phyloP scores from a whole-genome alignment of 2,888 invertebrate species.

The Dysmachus trigonus region DNA sequence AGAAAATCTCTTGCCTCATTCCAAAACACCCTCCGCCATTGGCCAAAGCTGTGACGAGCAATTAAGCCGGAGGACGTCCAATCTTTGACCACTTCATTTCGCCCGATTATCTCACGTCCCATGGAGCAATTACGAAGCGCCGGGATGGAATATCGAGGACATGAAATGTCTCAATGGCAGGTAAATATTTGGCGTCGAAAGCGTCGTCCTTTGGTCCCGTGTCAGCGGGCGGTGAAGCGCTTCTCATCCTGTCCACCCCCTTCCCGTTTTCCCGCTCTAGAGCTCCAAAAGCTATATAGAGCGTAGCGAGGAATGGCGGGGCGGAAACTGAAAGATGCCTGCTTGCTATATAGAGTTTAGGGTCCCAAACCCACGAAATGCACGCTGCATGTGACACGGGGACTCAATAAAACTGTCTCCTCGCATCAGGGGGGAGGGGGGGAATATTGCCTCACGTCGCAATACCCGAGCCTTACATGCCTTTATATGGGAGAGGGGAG shows the following conservation, averaged over 20 bases:
- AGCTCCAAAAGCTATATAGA: not conserved
- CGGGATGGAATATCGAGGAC: not conserved
- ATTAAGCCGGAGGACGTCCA: constrained; percentile 24
- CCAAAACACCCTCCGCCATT: no score
- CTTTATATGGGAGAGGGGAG: not conserved
- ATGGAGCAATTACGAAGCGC: not conserved
- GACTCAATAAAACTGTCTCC: constrained; percentile 36
- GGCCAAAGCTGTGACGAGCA: not conserved
- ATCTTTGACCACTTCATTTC: not conserved
- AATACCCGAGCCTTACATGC: not conserved
- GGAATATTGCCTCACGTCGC: not conserved
- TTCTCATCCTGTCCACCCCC: not conserved
- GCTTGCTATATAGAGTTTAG: no score
- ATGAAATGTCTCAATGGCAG: constrained; percentile 4
- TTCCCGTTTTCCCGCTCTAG: not conserved
- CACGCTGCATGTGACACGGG: constrained; percentile 28
- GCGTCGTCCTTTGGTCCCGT: not conserved
- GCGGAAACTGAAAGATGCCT: not conserved
- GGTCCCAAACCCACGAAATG: not conserved
- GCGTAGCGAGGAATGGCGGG: not conserved
- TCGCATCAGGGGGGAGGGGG: not conserved
- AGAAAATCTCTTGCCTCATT: not conserved
- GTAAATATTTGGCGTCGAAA: constrained; percentile 3
- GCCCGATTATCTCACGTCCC: constrained; percentile 5
- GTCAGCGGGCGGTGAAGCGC: not conserved